Evolutionary conservation across 2,888 invertebrate species (phyloP).

Genomic region (Mystacides longicornis): DNA sequence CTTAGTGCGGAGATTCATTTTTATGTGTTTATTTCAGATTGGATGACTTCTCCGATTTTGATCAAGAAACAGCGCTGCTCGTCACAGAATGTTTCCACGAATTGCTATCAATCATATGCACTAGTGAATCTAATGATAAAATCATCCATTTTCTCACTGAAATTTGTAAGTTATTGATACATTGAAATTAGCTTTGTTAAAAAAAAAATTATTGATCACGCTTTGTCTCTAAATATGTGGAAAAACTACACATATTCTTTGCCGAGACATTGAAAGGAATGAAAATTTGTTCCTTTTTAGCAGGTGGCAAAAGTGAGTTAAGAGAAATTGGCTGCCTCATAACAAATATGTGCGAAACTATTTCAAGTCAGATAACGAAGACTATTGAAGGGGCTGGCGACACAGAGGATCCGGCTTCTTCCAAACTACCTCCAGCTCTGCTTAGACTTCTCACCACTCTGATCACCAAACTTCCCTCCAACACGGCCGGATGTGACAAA

Average conservation of each 20-base stretch:
- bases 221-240: too few relatives aligned
- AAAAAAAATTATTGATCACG: too few relatives aligned
- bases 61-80: constrained; percentile 19
- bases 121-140: constrained; percentile 9
- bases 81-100: constrained; percentile 19
- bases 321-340: constrained; percentile 10
- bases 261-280: too few relatives aligned
- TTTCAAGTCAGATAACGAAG: constrained; percentile 13
- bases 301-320: background rate
- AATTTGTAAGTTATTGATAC: constrained; percentile 13
- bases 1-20: too few relatives aligned
- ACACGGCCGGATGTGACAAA: constrained; percentile 15
- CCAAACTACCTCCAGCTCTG: constrained; percentile 14
- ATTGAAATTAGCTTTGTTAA: too few relatives aligned
- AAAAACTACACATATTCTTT: too few relatives aligned
- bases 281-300: too few relatives aligned
- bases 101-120: constrained; percentile 5
- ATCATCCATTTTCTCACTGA: constrained; percentile 14
- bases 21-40: constrained; percentile 18
- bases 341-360: constrained; percentile 10
- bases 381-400: constrained; percentile 4
- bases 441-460: constrained; percentile 10
- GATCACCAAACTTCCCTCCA: constrained; percentile 10
- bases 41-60: constrained; percentile 21
- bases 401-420: constrained; percentile 17